Conservation (phyloP, 2,113 vertebrate species). For the Syngnathus scovelli region DNA sequence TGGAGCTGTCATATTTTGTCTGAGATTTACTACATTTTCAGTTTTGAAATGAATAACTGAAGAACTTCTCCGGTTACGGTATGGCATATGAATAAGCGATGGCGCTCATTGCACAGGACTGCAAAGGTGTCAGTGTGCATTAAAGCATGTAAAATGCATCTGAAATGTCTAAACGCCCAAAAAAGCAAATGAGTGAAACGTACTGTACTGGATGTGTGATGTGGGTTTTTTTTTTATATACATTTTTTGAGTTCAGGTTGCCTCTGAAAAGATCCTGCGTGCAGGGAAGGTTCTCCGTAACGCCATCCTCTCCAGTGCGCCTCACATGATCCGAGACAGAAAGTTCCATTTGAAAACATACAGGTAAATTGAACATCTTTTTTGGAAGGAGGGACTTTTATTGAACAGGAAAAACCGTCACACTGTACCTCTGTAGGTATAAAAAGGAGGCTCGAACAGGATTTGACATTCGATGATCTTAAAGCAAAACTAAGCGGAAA, state of each 20-base stretch:
- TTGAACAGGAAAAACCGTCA: too few relatives aligned
- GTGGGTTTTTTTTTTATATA: not conserved
- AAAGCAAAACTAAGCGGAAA: too few relatives aligned
- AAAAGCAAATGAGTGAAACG: constrained; percentile 2
- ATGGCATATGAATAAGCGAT: constrained; percentile 48
- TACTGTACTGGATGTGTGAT: not conserved
- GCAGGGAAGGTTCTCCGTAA: constrained; percentile 87
- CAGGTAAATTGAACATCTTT: constrained; percentile 67
- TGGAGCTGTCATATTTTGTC: not conserved
- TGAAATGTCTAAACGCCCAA: not conserved
- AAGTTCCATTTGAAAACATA: constrained; percentile 97
- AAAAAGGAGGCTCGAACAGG: too few relatives aligned
- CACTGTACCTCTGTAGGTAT: too few relatives aligned
- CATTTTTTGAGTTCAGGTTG: constrained; percentile 69
- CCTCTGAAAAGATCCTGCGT: constrained; percentile 89
- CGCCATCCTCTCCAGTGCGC: constrained; percentile 82
- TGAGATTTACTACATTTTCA: not conserved
- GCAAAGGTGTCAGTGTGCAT: constrained; percentile 24
- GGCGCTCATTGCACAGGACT: constrained; percentile 44
- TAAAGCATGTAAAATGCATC: constrained; percentile 18
- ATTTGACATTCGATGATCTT: too few relatives aligned
- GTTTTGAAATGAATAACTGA: not conserved
- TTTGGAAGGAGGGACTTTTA: not conserved
- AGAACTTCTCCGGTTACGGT: constrained; percentile 16
- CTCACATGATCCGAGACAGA: constrained; percentile 97